Evolutionary conservation across 2,888 invertebrate genomes (phyloP).

Genomic region (Litoditis marina): DNA sequence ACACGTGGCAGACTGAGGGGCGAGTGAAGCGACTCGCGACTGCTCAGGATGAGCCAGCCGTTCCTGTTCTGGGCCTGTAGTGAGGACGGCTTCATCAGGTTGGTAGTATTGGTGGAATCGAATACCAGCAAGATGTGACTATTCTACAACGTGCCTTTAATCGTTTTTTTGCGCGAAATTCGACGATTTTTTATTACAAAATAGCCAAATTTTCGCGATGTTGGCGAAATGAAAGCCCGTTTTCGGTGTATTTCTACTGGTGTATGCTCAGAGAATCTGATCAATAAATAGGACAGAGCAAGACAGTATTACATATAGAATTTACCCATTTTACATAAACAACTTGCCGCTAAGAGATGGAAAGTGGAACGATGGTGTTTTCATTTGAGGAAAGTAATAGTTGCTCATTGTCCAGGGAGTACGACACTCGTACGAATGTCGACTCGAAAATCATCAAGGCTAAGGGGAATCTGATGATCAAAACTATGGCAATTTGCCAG

Average conservation of each 20-base stretch:
- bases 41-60: constrained; percentile 80
- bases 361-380: no score
- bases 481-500: constrained; percentile 88
- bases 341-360: no score
- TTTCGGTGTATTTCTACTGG: constrained; percentile 63
- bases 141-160: no score
- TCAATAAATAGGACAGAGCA: no score
- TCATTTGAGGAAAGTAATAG: no score
- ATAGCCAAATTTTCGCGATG: no score
- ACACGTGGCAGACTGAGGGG: constrained; percentile 65
- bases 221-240: background rate
- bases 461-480: constrained; percentile 69
- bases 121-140: no score
- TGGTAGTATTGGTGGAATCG: no score
- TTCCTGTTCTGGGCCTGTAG: constrained; percentile 88
- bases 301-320: no score
- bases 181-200: constrained; percentile 77
- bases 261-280: no score
- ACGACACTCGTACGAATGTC: constrained; percentile 34
- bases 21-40: constrained; percentile 88
- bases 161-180: constrained; percentile 70
- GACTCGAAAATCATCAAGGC: constrained; percentile 78
- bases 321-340: no score
- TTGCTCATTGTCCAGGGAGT: constrained; percentile 34
- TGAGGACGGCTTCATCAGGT: constrained; percentile 87